Percentiles rank a stretch among this genome's conserved stretches.
These are phyloP conservation scores for Hippocampus comes DNA, from an alignment of 2,113 vertebrate genomes.

Conservation along the genomic window DNA sequence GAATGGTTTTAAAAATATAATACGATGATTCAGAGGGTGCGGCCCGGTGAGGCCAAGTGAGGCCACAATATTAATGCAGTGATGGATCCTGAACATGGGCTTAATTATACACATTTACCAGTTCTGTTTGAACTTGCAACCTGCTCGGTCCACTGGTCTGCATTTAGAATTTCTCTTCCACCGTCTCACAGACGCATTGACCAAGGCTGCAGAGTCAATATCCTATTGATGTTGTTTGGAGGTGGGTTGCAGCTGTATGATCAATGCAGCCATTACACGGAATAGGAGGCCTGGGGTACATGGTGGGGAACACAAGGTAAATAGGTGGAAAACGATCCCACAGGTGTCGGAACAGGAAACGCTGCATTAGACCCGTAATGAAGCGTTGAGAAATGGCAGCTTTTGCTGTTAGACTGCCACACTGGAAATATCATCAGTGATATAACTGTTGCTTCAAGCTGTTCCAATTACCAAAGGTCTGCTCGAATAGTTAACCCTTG, in stretches of 20 bases:
- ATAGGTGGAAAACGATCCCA: conserved; percentile 52
- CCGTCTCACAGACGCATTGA: conserved; percentile 19
- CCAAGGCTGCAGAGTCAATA: conserved; percentile 34
- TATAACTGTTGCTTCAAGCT: conserved; percentile 1
- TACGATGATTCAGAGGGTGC: too few species aligned
- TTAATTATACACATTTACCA: background rate
- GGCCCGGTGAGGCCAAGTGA: background rate
- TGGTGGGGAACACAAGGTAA: conserved; percentile 44
- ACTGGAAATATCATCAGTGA: conserved; percentile 17
- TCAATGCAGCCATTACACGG: conserved; percentile 37
- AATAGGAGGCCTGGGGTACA: conserved; percentile 43
- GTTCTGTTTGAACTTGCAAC: background rate
- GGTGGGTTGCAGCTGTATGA: conserved; percentile 15
- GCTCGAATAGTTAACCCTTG: conserved; percentile 35
- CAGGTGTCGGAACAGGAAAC: conserved; percentile 54
- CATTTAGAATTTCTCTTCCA: background rate
- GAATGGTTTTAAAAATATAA: too few species aligned
- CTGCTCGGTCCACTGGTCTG: background rate
- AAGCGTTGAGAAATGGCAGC: conserved; percentile 34
- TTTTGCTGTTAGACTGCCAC: conserved; percentile 14
- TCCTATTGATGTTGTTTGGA: conserved; percentile 30
- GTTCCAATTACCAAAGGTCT: conserved; percentile 18
- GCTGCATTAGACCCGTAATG: conserved; percentile 61
- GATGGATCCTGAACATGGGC: background rate
- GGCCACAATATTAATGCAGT: background rate